Base-by-base conservation (phyloP, 2,797 vertebrate species). In the Percopsis omiscomaycus region DNA sequence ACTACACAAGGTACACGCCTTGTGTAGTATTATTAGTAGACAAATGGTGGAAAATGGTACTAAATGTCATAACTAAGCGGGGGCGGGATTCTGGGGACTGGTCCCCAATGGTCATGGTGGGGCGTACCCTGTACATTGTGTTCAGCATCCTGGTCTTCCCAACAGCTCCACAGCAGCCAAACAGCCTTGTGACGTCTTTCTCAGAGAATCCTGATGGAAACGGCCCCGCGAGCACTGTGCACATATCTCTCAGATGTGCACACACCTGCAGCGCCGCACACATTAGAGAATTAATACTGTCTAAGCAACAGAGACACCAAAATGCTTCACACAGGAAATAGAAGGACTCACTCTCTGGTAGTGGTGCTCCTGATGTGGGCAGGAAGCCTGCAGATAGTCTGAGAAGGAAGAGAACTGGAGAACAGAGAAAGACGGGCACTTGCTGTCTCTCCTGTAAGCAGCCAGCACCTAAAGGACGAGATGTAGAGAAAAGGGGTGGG, bases 151-250 rank as follows among this genome's bases (percentile, higher is more conserved):
- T 84, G 52, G 96, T 47, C 13, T 85, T 92, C 1, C 11, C 80
- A 58, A 98, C 83, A 0, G 89, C 84, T 48, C 96, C 95, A 32
- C 93, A 97, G 63, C 69, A 88, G 45, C 85, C 46, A 72, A 97
- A 94, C 47, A 94, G 85, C 60, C 66, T 92, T 84, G 79, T 92
- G 73, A 94, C 87, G 9, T 91, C 79, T 65, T 59, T 84, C 16
- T 93, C 64, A 16, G 91, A 89, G 64, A 90, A 87, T 13, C 65
- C 73, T 14, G 77, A 80, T 29, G 89, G 89, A 72, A 98, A 90
- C 11, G 96, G 96, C 15, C 96, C 95, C 1, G 88, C 94, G 1
- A 93, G 97, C 79, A 97, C 80, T 1, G 92, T 92, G 65, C 94
- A 94, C 94, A 98, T 92, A 64, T 93, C 90, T 68, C 84, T 80